phyloP scores from a whole-genome alignment of 2,113 vertebrate species.

The Heptranchias perlo region DNA sequence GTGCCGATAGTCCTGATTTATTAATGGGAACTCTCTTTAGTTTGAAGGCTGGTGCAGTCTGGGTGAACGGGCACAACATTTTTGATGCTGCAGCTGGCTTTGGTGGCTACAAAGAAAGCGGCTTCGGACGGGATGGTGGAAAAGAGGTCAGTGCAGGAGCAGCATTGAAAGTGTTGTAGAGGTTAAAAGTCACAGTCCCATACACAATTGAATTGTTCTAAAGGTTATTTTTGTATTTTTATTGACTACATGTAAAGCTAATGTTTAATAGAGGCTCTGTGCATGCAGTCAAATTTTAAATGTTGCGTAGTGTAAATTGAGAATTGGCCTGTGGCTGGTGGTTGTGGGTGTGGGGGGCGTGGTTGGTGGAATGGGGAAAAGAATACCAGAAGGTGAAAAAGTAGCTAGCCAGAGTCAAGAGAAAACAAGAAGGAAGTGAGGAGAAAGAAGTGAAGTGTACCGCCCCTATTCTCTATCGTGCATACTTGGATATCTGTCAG shows the following conservation, averaged over 20 bases:
- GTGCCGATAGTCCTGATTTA: background rate
- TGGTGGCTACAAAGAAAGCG: conserved; percentile 69
- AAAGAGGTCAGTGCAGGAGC: conserved; percentile 58
- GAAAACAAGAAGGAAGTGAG: background rate
- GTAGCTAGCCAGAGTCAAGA: background rate
- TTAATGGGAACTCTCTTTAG: conserved; percentile 47
- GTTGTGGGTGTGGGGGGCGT: no score
- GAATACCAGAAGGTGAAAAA: background rate
- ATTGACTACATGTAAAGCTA: background rate
- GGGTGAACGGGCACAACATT: conserved; percentile 74
- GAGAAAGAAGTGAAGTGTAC: background rate
- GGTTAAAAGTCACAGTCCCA: background rate
- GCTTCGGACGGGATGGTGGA: conserved; percentile 72
- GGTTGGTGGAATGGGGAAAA: background rate
- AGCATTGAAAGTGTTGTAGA: background rate
- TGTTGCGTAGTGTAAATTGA: background rate
- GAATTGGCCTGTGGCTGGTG: background rate
- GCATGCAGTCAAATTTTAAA: background rate
- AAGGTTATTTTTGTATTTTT: background rate
- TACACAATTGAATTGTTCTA: background rate
- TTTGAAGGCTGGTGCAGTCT: conserved; percentile 68
- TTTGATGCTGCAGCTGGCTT: conserved; percentile 65
- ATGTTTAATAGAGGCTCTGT: background rate
- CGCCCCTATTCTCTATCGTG: no score
- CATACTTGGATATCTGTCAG: no score